A percentile compares a stretch with the other conserved stretches of the same genome.
Evolutionary conservation across 2,113 vertebrate genomes (phyloP).

Genomic region (Charina bottae): DNA sequence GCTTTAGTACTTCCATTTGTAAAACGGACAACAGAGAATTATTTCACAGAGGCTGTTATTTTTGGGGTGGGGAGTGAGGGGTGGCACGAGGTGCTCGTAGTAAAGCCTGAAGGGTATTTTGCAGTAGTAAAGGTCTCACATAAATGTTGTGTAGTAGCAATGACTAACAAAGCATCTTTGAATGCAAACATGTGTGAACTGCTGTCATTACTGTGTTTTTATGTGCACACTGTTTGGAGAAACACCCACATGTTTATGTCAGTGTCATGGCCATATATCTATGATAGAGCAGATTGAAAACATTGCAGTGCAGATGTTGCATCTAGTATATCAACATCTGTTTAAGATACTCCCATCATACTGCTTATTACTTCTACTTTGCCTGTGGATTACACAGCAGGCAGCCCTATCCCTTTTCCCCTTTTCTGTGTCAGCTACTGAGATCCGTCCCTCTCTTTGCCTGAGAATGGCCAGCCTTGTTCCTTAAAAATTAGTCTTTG

Average conservation of each 20-base stretch:
- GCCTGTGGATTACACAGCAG: neutral
- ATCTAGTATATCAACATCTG: neutral
- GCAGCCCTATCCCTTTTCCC: neutral
- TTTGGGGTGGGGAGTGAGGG: fast-evolving
- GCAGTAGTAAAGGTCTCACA: neutral
- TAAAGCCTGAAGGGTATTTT: fast-evolving
- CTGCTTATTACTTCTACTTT: neutral
- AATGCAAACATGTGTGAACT: neutral
- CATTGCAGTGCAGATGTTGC: neutral
- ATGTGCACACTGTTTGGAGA: neutral
- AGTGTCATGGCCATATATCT: neutral
- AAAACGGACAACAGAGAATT: neutral
- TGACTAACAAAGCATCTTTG: neutral
- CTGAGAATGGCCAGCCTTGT: neutral
- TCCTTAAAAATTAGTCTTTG: neutral
- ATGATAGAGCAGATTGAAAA: neutral
- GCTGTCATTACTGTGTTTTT: neutral
- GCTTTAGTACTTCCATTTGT: neutral
- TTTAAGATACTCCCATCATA: neutral
- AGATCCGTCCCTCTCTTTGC: neutral
- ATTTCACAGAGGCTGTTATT: neutral
- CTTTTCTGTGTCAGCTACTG: neutral
- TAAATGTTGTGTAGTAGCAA: slow-evolving; percentile 7
- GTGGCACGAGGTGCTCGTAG: neutral
- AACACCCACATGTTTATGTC: neutral